phyloP scores from a whole-genome alignment of 2,797 vertebrate species.

The Epinephelus awoara region DNA sequence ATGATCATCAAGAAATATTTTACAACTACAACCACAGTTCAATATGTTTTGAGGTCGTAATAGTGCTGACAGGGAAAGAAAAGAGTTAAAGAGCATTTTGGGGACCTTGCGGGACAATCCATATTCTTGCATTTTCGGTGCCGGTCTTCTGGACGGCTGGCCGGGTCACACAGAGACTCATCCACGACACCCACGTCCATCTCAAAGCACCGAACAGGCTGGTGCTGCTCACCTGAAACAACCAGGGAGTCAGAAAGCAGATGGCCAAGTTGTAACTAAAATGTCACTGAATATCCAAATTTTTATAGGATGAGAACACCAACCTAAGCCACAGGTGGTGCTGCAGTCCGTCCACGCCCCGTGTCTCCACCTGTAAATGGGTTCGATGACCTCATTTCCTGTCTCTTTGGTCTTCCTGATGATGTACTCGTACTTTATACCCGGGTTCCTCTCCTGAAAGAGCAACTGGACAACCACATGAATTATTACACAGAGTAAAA shows the following conservation, averaged over 20 bases:
- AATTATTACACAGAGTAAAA: background rate
- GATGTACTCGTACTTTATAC: slow-evolving; percentile 92
- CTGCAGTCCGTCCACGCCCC: slow-evolving; percentile 95
- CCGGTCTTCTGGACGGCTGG: slow-evolving; percentile 85
- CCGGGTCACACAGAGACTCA: slow-evolving; percentile 90
- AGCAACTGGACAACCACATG: slow-evolving; percentile 86
- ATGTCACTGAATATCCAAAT: background rate
- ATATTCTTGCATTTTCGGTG: slow-evolving; percentile 92
- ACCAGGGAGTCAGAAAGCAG: slow-evolving; percentile 2
- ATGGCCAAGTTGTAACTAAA: background rate
- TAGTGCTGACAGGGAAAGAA: background rate
- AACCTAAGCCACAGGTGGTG: slow-evolving; percentile 93
- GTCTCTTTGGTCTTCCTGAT: slow-evolving; percentile 87
- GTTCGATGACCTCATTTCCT: slow-evolving; percentile 89
- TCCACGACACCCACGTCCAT: slow-evolving; percentile 88
- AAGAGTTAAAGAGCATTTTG: background rate
- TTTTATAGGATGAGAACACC: background rate
- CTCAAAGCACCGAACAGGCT: slow-evolving; percentile 89
- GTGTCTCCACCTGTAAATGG: slow-evolving; percentile 91
- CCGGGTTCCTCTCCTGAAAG: slow-evolving; percentile 95
- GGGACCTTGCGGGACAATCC: slow-evolving; percentile 95
- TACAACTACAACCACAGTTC: background rate
- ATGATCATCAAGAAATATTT: background rate
- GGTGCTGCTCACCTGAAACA: slow-evolving; percentile 88
- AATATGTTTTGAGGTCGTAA: background rate